A percentile compares a stretch with the other conserved stretches of the same genome.
phyloP scores from a whole-genome alignment of 2,888 invertebrate genomes.

The Lobophora halterata region DNA sequence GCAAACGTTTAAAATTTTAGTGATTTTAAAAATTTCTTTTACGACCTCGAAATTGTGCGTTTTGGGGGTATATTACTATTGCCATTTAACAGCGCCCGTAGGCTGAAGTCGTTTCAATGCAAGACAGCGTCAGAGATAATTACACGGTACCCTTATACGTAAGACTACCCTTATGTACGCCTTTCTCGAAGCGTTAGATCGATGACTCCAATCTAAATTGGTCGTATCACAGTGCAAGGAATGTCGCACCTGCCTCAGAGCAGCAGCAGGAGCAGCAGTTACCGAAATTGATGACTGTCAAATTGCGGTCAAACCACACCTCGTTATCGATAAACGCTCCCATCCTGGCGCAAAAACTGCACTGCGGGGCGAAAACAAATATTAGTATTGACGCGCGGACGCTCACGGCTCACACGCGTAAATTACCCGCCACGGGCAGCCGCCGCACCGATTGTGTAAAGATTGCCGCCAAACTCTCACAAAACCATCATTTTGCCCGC shows the following conservation, averaged over 20 bases:
- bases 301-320: slow-evolving; percentile 57
- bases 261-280: slow-evolving; percentile 42
- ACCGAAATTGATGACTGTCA: slow-evolving; percentile 51
- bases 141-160: neutral
- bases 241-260: slow-evolving; percentile 58
- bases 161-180: neutral
- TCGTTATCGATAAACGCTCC: slow-evolving; percentile 58
- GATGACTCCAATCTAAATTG: slow-evolving; percentile 17
- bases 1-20: slow-evolving; percentile 40
- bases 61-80: slow-evolving; percentile 22
- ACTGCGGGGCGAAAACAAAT: slow-evolving; percentile 71
- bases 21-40: slow-evolving; percentile 24
- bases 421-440: slow-evolving; percentile 43
- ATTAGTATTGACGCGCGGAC: slow-evolving; percentile 65
- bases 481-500: slow-evolving; percentile 47
- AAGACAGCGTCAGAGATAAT: neutral
- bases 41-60: slow-evolving; percentile 29
- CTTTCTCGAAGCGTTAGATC: slow-evolving; percentile 9
- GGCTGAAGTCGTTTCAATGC: slow-evolving; percentile 5
- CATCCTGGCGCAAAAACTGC: slow-evolving; percentile 45
- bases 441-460: slow-evolving; percentile 56
- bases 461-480: slow-evolving; percentile 52
- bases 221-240: slow-evolving; percentile 31
- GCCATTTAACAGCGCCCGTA: slow-evolving; percentile 8
- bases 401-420: slow-evolving; percentile 50